Conservation (phyloP, 2,888 invertebrate species). For the Cerastis leucographa region DNA sequence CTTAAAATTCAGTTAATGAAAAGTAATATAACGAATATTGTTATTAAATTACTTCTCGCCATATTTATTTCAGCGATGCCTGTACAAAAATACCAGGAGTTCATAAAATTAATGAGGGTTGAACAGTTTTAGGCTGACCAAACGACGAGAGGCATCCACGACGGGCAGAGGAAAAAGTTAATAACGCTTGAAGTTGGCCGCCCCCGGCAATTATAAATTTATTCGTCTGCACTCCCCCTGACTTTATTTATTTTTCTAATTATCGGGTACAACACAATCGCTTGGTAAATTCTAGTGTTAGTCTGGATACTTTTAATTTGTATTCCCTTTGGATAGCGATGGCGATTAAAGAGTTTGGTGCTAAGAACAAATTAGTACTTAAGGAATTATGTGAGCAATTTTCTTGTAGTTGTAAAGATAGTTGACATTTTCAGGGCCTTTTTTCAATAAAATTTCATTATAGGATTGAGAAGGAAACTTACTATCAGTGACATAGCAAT, state of each 20-base stretch:
- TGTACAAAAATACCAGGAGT: constrained; percentile 56
- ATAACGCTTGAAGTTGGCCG: constrained; percentile 75
- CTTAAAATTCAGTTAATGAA: neutral
- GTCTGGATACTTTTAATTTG: constrained; percentile 61
- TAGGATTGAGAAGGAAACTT: too few relatives aligned
- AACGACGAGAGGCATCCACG: constrained; percentile 64
- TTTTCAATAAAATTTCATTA: too few relatives aligned
- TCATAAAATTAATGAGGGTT: constrained; percentile 71
- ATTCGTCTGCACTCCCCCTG: constrained; percentile 63
- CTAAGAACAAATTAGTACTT: constrained; percentile 11
- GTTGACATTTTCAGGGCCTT: neutral
- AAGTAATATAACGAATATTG: constrained; percentile 1
- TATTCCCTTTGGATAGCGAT: constrained; percentile 18
- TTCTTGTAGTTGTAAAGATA: neutral
- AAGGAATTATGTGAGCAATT: neutral
- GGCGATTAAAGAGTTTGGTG: constrained; percentile 11
- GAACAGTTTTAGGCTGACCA: constrained; percentile 71
- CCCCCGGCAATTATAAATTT: constrained; percentile 75
- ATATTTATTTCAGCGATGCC: constrained; percentile 15
- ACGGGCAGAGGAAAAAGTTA: constrained; percentile 73
- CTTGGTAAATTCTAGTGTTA: constrained; percentile 45
- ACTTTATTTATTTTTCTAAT: constrained; percentile 68
- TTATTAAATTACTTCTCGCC: constrained; percentile 2
- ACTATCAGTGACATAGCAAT: neutral
- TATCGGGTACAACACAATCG: constrained; percentile 64